Conservation (phyloP, 2,888 invertebrate species). For the Eristalinus sepulchralis region DNA sequence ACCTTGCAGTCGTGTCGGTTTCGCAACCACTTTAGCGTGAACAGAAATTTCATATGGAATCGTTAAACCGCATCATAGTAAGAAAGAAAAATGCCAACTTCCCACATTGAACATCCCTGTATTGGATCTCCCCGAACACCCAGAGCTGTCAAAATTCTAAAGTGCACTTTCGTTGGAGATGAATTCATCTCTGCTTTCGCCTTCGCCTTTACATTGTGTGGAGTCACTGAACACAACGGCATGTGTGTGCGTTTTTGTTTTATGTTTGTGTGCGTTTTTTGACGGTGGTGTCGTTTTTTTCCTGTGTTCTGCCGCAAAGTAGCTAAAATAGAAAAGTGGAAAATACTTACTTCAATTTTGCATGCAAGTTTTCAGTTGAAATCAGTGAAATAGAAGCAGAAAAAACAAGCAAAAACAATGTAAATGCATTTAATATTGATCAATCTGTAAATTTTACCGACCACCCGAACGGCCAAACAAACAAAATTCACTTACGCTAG, state of each 20-base stretch:
- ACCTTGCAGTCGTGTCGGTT: no score
- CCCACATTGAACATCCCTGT: constrained; percentile 54
- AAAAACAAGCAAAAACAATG: background rate
- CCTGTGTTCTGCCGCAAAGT: constrained; percentile 59
- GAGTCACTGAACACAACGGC: constrained; percentile 7
- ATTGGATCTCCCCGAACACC: constrained; percentile 19
- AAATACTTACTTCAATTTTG: constrained; percentile 26
- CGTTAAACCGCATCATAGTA: no score
- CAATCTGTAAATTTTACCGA: background rate
- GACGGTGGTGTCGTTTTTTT: constrained; percentile 53
- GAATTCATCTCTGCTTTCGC: constrained; percentile 5
- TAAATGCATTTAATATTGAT: background rate
- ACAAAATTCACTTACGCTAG: background rate
- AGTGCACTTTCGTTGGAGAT: constrained; percentile 54
- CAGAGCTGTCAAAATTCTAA: constrained; percentile 49
- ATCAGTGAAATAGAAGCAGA: constrained; percentile 15
- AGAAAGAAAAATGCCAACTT: background rate
- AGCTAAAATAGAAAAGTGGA: constrained; percentile 48
- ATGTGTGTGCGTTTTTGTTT: constrained; percentile 51
- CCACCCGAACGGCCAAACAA: background rate
- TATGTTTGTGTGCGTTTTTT: constrained; percentile 38
- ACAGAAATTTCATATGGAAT: no score
- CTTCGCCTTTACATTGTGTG: constrained; percentile 51
- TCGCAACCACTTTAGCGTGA: no score
- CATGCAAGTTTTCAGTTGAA: constrained; percentile 16